Evolutionary conservation across 2,113 vertebrate species (phyloP).

Genomic region (Atlantisia rogersi): DNA sequence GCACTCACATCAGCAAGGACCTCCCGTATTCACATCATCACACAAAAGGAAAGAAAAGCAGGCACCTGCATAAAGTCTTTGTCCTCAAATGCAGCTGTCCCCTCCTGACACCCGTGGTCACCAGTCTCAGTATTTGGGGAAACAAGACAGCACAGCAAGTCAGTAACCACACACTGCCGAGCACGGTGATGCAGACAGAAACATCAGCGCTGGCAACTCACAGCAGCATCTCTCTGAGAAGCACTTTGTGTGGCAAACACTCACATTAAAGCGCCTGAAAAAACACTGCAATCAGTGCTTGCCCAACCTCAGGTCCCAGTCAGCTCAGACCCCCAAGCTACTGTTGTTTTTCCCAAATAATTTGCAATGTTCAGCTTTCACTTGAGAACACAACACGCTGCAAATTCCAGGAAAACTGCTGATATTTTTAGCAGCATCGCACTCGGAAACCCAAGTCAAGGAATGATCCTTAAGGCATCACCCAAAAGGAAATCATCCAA

Average conservation of each 20-base stretch:
- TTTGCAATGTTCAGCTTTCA: neutral
- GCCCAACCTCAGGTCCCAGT: neutral
- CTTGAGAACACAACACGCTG: neutral
- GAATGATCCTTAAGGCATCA: neutral
- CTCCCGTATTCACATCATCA: fast-evolving
- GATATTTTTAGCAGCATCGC: neutral
- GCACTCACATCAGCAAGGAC: neutral
- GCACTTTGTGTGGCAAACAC: neutral
- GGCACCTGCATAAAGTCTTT: fast-evolving
- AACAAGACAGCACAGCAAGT: neutral
- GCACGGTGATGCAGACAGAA: neutral
- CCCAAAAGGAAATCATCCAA: neutral
- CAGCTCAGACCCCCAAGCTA: neutral
- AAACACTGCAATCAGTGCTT: neutral
- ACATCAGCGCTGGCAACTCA: neutral
- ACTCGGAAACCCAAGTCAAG: neutral
- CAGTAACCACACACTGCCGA: neutral
- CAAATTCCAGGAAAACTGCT: neutral
- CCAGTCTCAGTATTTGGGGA: fast-evolving
- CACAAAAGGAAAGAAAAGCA: neutral
- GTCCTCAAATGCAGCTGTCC: neutral
- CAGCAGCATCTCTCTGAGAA: neutral
- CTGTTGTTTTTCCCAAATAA: neutral
- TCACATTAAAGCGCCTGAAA: neutral
- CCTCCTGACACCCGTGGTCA: neutral